Evolutionary conservation across 2,797 vertebrate species (phyloP).

Genomic region (Phrynocephalus forsythii): DNA sequence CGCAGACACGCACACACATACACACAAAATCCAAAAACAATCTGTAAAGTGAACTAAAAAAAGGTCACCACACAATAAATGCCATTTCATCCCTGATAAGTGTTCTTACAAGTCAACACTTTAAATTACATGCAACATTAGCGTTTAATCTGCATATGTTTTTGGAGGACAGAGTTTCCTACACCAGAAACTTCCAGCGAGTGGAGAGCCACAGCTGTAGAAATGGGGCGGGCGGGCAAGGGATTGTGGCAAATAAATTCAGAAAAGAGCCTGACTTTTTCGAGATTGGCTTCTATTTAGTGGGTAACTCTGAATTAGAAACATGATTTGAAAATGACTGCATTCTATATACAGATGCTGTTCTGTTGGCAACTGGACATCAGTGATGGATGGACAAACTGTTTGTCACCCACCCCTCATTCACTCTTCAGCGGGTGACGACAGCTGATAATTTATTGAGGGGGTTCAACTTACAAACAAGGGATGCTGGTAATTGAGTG

Average conservation of each 20-base stretch:
- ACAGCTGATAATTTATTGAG: neutral
- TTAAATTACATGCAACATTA: conserved; percentile 79
- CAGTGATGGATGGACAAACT: neutral
- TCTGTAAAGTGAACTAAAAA: conserved; percentile 78
- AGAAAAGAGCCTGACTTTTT: neutral
- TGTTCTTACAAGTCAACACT: conserved; percentile 80
- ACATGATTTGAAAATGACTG: neutral
- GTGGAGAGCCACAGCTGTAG: conserved; percentile 56
- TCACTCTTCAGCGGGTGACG: neutral
- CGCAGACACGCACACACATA: conserved; percentile 56
- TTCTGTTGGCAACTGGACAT: neutral
- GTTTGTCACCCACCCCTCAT: neutral
- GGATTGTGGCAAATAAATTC: conserved; percentile 41
- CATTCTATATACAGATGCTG: neutral
- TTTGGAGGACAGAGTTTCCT: conserved; percentile 45
- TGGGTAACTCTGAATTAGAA: conserved; percentile 13
- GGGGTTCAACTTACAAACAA: neutral
- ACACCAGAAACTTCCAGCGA: conserved; percentile 11
- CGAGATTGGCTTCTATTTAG: conserved; percentile 9
- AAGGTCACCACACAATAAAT: conserved; percentile 80
- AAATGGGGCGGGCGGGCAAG: conserved; percentile 52
- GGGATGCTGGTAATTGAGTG: neutral
- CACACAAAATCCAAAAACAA: conserved; percentile 74
- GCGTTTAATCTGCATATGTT: conserved; percentile 78
- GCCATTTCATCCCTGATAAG: conserved; percentile 79